These are phyloP conservation scores for Scophthalmus maximus DNA, from an alignment of 2,113 vertebrate genomes.

Conservation along the genomic window DNA sequence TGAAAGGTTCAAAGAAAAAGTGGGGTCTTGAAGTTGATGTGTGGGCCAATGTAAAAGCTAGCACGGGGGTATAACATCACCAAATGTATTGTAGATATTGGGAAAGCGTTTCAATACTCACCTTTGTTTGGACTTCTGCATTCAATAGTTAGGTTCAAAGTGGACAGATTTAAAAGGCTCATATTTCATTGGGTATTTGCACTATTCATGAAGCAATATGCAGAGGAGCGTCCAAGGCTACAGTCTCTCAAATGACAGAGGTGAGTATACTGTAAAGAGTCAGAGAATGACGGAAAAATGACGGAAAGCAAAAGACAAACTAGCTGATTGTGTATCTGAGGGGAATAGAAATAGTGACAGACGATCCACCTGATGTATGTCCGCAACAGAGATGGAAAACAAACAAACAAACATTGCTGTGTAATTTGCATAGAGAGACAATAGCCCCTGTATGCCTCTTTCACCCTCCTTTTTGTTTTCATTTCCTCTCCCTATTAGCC, in stretches of 20 bases:
- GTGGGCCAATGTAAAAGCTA: no score
- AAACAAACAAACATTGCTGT: conserved; percentile 76
- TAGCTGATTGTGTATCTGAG: conserved; percentile 52
- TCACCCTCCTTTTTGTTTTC: conserved; percentile 70
- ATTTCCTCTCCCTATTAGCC: conserved; percentile 78
- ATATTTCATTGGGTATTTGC: not conserved
- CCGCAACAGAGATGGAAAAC: conserved; percentile 57
- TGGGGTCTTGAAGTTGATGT: conserved; percentile 17
- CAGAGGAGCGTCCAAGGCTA: not conserved
- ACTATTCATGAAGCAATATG: not conserved
- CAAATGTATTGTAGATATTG: conserved; percentile 26
- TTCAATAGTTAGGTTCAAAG: conserved; percentile 2
- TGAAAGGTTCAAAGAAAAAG: conserved; percentile 36
- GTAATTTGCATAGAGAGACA: conserved; percentile 77
- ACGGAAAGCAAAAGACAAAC: conserved; percentile 62
- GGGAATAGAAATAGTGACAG: conserved; percentile 62
- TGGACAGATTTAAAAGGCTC: not conserved
- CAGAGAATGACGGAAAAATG: conserved; percentile 46
- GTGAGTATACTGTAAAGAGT: conserved; percentile 16
- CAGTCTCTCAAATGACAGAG: conserved; percentile 7
- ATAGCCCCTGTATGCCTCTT: conserved; percentile 70
- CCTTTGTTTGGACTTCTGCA: conserved; percentile 9
- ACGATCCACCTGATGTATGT: conserved; percentile 74
- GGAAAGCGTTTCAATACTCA: conserved; percentile 33
- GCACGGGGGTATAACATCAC: no score